Percentiles rank a stretch among this genome's conserved stretches.
phyloP scores from a whole-genome alignment of 1,140 invertebrate species.

The Drosophila murphyi region DNA sequence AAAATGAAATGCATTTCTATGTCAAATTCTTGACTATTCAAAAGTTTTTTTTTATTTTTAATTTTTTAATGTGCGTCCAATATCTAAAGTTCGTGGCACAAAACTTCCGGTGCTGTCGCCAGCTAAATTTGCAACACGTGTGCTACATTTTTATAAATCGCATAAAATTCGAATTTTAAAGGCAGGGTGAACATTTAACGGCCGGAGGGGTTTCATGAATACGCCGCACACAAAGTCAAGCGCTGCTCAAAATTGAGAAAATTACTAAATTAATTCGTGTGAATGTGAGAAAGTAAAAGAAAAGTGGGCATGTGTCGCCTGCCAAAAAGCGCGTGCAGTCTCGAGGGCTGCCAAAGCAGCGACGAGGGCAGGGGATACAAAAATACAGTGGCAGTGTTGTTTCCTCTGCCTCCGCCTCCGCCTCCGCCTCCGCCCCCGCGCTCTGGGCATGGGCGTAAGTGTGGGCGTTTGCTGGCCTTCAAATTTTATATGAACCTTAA shows the following conservation, averaged over 20 bases:
- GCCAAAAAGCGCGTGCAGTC: constrained; percentile 75
- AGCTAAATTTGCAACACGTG: constrained; percentile 66
- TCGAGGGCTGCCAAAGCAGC: constrained; percentile 41
- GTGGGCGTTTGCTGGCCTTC: constrained; percentile 60
- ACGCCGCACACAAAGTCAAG: constrained; percentile 2
- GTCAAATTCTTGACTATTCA: constrained; percentile 59
- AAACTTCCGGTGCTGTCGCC: constrained; percentile 66
- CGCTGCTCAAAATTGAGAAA: constrained; percentile 49
- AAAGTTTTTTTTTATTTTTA: constrained; percentile 23
- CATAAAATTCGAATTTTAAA: constrained; percentile 9
- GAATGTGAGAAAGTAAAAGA: not conserved
- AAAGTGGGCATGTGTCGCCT: constrained; percentile 55
- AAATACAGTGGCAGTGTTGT: not conserved
- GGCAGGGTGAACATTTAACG: too few species aligned
- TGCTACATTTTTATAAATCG: constrained; percentile 39
- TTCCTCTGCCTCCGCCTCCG: too few species aligned
- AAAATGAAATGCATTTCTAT: constrained; percentile 67
- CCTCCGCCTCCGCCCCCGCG: constrained; percentile 7
- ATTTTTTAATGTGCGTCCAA: constrained; percentile 22
- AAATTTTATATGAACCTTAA: constrained; percentile 75
- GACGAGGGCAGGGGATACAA: not conserved
- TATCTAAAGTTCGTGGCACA: constrained; percentile 46
- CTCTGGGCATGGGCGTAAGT: constrained; percentile 4
- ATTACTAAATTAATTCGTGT: constrained; percentile 61
- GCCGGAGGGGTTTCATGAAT: too few species aligned